Evolutionary conservation across 2,113 vertebrate genomes (phyloP), one percentile per base, ranked within the genome.

Genomic region (Pelobates fuscus): DNA sequence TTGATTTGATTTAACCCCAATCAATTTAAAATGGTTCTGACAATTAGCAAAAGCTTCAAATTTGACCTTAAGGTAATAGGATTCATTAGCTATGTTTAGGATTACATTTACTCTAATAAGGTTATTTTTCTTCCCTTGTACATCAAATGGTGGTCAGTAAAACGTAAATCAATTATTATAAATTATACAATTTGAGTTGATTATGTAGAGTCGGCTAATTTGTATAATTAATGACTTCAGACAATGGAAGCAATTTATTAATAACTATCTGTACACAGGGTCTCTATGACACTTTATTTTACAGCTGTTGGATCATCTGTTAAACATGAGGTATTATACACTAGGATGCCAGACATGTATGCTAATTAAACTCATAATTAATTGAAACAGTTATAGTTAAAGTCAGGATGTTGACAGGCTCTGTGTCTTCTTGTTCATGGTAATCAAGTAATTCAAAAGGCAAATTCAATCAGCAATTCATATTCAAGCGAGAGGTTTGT

Each of bases 71-170:
- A 97, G 95, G 92, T 95, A 89, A 88, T 94, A 90, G 91, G 90
- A 92, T 95, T 92, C 92, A 89, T 94, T 94, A 98, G 94, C 95
- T 95, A 95, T 98, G 95, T 97, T 96, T 94, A 94, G 94, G 93
- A 98, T 98, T 98, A 98, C 98, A 98, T 94, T 95, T 96, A 94
- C 90, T 89, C 92, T 99, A 98, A 98, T 96, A 94, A 96, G 94
- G 94, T 95, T 91, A 98, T 98, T 97, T 95, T 94, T 98, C 97
- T 98, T 95, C 92, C 21, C 59, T 81, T 89, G 92, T 91, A 89
- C 87, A 77, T 88, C 86, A 88, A 89, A 90, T 81, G 90, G 90
- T 88, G 92, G 94, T 96, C 94, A 94, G 91, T 94, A 93, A 96
- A 95, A 96, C 94, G 91, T 89, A 93, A 93, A 98, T 97, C 95